A percentile compares a stretch with the other conserved stretches of the same genome.
Conservation (phyloP, 2,797 vertebrate species). For the Dendrocincla tyrannina region DNA sequence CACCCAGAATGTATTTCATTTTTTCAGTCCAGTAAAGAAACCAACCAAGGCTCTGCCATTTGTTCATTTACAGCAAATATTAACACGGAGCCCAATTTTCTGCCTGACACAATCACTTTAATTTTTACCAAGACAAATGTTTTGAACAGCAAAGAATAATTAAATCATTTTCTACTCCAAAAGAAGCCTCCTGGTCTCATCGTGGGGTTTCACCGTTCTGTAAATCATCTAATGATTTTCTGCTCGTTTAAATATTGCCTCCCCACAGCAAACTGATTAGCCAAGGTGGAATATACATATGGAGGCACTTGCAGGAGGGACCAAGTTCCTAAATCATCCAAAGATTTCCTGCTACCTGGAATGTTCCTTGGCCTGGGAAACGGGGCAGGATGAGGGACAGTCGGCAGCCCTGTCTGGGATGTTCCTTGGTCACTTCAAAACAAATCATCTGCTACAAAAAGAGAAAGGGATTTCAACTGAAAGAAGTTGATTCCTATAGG, state of each 20-base stretch:
- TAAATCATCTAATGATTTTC: slow-evolving; percentile 73
- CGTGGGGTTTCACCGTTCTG: slow-evolving; percentile 20
- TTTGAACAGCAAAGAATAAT: slow-evolving; percentile 37
- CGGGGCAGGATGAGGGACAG: not conserved
- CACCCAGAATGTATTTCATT: not conserved
- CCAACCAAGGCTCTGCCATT: not conserved
- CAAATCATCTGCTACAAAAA: not conserved
- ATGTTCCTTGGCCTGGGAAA: not conserved
- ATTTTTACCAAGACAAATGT: slow-evolving; percentile 64
- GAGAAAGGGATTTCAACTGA: not conserved
- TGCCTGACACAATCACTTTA: slow-evolving; percentile 60
- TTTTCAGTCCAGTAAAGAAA: not conserved
- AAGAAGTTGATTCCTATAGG: not conserved
- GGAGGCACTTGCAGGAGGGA: not conserved
- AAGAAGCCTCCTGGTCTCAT: slow-evolving; percentile 1
- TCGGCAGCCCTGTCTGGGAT: not conserved
- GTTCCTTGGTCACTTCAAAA: not conserved
- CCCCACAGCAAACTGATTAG: slow-evolving; percentile 58
- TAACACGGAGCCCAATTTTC: slow-evolving; percentile 63
- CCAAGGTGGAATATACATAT: not conserved
- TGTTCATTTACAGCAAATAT: slow-evolving; percentile 60
- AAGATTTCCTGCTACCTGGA: slow-evolving; percentile 19
- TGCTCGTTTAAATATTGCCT: slow-evolving; percentile 68
- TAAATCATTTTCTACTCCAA: slow-evolving; percentile 56
- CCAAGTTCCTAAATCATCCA: slow-evolving; percentile 51